Evolutionary conservation across 2,113 vertebrate species (phyloP).

Genomic region (Vanacampus margaritifer): DNA sequence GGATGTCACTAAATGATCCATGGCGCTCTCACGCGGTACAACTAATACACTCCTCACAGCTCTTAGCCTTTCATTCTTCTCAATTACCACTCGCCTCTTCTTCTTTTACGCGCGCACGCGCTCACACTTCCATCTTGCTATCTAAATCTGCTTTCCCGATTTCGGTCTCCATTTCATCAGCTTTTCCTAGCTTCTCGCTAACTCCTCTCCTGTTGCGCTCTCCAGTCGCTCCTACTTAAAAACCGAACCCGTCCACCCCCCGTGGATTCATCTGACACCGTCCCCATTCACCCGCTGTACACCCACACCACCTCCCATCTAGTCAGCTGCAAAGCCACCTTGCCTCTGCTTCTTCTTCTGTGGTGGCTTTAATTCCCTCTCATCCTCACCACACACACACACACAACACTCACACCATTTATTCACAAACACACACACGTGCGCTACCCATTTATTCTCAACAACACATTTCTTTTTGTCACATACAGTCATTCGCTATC

Average conservation of each 20-base stretch:
- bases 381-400: constrained; percentile 21
- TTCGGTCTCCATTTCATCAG: constrained; percentile 60
- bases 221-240: constrained; percentile 35
- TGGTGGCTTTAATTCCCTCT: constrained; percentile 43
- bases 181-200: constrained; percentile 20
- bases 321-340: constrained; percentile 35
- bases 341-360: constrained; percentile 36
- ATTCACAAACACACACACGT: no score
- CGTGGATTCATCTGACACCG: constrained; percentile 9
- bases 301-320: constrained; percentile 3
- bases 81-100: constrained; percentile 53
- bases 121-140: constrained; percentile 6
- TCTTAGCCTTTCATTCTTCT: constrained; percentile 68
- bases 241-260: not conserved
- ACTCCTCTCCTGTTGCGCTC: constrained; percentile 38
- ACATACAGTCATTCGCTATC: no score
- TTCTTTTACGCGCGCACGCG: constrained; percentile 6
- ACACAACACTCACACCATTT: no score
- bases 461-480: no score
- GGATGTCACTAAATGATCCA: constrained; percentile 72
- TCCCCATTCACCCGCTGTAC: not conserved
- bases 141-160: constrained; percentile 62
- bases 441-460: no score
- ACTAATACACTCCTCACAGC: constrained; percentile 70
- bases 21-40: constrained; percentile 60